These are phyloP conservation scores for Macquaria ambigua DNA, from an alignment of 2,113 vertebrate genomes.

Conservation along the genomic window DNA sequence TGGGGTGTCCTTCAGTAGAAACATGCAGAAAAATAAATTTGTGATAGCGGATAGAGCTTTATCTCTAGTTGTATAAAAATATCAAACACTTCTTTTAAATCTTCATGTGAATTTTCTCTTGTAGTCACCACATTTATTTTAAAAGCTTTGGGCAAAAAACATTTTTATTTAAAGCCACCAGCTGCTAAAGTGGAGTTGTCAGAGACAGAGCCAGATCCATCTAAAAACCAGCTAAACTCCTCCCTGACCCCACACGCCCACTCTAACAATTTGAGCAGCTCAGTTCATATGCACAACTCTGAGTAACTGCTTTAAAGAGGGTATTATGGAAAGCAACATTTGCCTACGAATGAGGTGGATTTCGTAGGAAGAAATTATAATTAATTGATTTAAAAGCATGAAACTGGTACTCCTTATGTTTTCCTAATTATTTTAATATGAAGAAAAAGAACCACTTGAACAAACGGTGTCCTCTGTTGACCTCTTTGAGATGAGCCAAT, in stretches of 20 bases:
- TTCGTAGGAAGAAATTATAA: neutral
- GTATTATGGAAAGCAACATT: neutral
- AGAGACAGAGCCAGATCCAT: constrained; percentile 7
- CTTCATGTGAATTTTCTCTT: constrained; percentile 12
- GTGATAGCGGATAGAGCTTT: constrained; percentile 14
- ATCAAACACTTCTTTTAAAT: constrained; percentile 21
- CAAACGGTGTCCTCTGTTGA: no score
- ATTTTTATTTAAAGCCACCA: constrained; percentile 24
- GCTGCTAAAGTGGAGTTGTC: constrained; percentile 13
- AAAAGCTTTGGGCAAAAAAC: neutral
- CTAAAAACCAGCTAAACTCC: constrained; percentile 8
- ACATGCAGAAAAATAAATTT: constrained; percentile 12
- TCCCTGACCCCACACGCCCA: constrained; percentile 10
- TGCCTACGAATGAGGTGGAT: neutral
- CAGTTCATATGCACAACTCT: neutral
- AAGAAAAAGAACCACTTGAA: neutral
- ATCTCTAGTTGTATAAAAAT: constrained; percentile 7
- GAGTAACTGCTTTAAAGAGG: neutral
- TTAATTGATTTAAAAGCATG: constrained; percentile 18
- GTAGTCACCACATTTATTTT: neutral
- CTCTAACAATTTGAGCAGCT: neutral
- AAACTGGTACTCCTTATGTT: neutral
- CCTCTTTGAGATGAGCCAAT: no score
- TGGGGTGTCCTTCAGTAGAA: neutral
- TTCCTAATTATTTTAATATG: neutral